Conservation (phyloP, 1,140 invertebrate species). For the Psilanteris sp. region DNA sequence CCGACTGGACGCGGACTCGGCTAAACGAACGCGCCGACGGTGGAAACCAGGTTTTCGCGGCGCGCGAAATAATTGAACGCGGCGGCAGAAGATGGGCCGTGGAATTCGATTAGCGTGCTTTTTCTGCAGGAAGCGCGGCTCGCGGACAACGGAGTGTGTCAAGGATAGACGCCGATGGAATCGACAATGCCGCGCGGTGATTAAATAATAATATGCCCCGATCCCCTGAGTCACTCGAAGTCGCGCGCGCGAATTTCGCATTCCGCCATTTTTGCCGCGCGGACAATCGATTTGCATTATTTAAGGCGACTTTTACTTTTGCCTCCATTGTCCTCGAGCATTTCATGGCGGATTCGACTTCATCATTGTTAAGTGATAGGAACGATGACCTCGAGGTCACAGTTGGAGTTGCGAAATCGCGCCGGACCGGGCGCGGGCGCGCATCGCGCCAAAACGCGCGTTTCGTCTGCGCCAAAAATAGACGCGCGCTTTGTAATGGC, state of each 20-base stretch:
- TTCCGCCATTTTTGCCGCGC: slow-evolving; percentile 32
- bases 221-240: slow-evolving; percentile 15
- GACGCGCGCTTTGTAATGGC: too few species aligned
- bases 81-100: slow-evolving; percentile 29
- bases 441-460: too few species aligned
- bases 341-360: slow-evolving; percentile 24
- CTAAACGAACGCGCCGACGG: too few species aligned
- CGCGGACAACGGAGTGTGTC: slow-evolving; percentile 43
- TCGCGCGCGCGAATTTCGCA: slow-evolving; percentile 43
- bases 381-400: slow-evolving; percentile 37
- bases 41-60: too few species aligned
- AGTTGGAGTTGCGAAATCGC: slow-evolving; percentile 24
- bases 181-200: slow-evolving; percentile 44
- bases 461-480: too few species aligned
- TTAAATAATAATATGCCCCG: slow-evolving; percentile 52
- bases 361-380: slow-evolving; percentile 36
- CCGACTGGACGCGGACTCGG: too few species aligned
- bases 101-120: slow-evolving; percentile 47
- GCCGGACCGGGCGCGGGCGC: too few species aligned
- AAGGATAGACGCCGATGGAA: slow-evolving; percentile 48
- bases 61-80: slow-evolving; percentile 43
- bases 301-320: slow-evolving; percentile 54
- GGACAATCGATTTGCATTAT: slow-evolving; percentile 51
- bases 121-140: slow-evolving; percentile 43
- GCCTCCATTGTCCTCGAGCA: slow-evolving; percentile 14